phyloP scores from a whole-genome alignment of 2,888 invertebrate genomes.

The Trileptium ribeirensis region DNA sequence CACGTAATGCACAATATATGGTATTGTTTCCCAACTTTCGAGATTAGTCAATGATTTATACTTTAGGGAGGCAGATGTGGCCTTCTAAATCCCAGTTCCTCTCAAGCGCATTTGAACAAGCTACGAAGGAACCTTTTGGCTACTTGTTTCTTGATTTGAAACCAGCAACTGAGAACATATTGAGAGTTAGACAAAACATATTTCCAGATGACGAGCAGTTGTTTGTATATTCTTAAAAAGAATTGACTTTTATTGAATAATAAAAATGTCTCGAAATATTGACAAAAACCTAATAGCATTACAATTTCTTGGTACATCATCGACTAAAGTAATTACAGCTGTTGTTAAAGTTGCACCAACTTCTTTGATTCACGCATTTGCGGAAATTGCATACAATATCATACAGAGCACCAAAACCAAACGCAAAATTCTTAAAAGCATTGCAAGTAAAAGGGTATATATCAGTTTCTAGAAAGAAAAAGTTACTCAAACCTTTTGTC shows the following conservation, averaged over 20 bases:
- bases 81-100: not conserved
- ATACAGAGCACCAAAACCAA: not conserved
- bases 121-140: not conserved
- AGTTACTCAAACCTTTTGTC: not conserved
- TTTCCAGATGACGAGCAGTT: not conserved
- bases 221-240: not conserved
- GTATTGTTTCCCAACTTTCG: constrained; percentile 12
- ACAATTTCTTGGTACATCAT: not conserved
- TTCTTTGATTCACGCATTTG: not conserved
- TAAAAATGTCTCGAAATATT: not conserved
- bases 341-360: not conserved
- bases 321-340: not conserved
- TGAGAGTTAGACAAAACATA: not conserved
- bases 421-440: not conserved
- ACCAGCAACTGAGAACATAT: not conserved
- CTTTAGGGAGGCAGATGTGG: not conserved
- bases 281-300: not conserved
- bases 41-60: not conserved
- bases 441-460: not conserved
- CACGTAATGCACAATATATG: constrained; percentile 7
- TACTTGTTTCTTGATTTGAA: constrained; percentile 9
- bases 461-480: not conserved
- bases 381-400: not conserved
- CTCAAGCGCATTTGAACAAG: not conserved
- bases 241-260: not conserved